Evolutionary conservation across 2,888 invertebrate species (phyloP).

Genomic region (Megalurothrips usitatus): DNA sequence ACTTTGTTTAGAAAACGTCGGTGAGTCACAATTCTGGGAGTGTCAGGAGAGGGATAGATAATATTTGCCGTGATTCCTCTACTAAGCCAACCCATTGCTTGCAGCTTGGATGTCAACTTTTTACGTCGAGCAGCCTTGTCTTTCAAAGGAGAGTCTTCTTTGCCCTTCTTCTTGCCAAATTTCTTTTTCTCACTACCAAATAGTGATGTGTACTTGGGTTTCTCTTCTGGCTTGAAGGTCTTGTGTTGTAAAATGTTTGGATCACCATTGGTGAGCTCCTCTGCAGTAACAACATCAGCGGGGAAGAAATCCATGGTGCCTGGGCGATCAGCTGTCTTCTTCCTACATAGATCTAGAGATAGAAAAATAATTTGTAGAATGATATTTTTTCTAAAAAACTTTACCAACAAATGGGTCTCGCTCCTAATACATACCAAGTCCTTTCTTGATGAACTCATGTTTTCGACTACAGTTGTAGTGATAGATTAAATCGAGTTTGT

Average conservation of each 20-base stretch:
- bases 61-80: not conserved
- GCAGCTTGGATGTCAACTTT: conserved; percentile 27
- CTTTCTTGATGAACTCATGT: conserved; percentile 75
- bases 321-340: conserved; percentile 54
- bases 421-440: conserved; percentile 61
- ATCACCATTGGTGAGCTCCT: conserved; percentile 66
- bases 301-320: conserved; percentile 73
- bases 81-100: conserved; percentile 22
- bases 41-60: conserved; percentile 31
- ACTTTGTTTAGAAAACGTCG: conserved; percentile 48
- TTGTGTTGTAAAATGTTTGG: conserved; percentile 62
- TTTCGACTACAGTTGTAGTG: conserved; percentile 74
- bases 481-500: conserved; percentile 64
- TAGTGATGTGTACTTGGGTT: conserved; percentile 51
- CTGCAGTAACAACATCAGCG: conserved; percentile 68
- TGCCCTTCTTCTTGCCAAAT: conserved; percentile 45
- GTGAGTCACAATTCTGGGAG: conserved; percentile 48
- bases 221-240: conserved; percentile 52
- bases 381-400: conserved; percentile 8
- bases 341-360: conserved; percentile 34
- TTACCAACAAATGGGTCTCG: conserved; percentile 13
- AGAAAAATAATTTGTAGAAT: conserved; percentile 23
- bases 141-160: conserved; percentile 36
- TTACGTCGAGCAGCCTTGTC: conserved; percentile 29
- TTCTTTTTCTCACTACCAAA: conserved; percentile 51